Base-by-base conservation (phyloP, 2,888 invertebrate species). In the Mellilla xanthometata region DNA sequence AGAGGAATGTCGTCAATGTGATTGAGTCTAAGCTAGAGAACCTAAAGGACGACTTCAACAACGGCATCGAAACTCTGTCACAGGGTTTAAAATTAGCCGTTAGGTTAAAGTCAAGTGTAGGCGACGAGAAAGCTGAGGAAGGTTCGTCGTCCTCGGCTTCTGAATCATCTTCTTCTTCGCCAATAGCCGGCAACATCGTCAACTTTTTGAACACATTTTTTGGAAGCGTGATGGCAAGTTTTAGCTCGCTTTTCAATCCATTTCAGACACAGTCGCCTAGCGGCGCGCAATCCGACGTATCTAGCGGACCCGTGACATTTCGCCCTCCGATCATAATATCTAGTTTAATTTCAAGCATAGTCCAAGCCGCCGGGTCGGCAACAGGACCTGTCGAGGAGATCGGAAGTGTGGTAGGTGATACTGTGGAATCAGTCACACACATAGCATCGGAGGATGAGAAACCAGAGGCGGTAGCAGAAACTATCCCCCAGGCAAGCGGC, bases 1-100 rank as follows among this genome's bases (percentile, higher is more conserved):
- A 54, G 11, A 48, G 59, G 2, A 58, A 68, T 6, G 60, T 77
- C 13, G 56, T n/a, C n/a, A n/a, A 62, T 47, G 59, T 56, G 12
- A 60, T 76, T 8, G 70, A 76, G 38, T 46, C 60, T 2, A 54
- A 65, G 6, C 61, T 79, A 1, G 64, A 65, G 35, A 49, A 46
- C 9, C 64, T 87, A 9, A 68, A 78, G 52, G 65, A 65, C 12
- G 77, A 80, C 31, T 82, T 87, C 45, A 66, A 76, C 24, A 59
- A 51, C 2, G 80, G 76, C 13, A 66, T 86, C 2, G 60, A 76
- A 24, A 68, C 72, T 33, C 60, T 87, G 15, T 53, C 71, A 2
- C 74, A 76, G 22, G 81, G 83, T 8, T 69, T 84, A 1, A 61
- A 74, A 40, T 53, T 73, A 8, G 65, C 76, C 23, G 68, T 74